These are phyloP conservation scores for Drosophila bipectinata DNA, from an alignment of 1,140 invertebrate genomes.

Conservation along the genomic window DNA sequence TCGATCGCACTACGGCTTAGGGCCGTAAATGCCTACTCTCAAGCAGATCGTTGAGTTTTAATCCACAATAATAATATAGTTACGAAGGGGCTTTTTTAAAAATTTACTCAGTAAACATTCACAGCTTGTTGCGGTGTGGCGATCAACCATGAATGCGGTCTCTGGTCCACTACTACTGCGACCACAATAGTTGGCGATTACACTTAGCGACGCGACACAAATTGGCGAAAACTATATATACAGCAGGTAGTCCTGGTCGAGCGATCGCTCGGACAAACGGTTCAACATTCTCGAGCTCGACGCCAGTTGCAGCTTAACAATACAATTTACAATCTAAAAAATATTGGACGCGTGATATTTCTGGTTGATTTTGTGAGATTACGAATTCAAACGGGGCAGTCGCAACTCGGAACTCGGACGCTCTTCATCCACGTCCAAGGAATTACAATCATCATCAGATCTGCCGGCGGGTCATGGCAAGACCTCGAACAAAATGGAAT, in stretches of 20 bases:
- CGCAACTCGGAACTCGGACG: constrained; percentile 20
- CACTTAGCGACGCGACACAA: constrained; percentile 57
- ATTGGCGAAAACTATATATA: constrained; percentile 62
- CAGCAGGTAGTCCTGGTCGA: constrained; percentile 50
- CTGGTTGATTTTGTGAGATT: constrained; percentile 55
- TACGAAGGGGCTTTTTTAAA: constrained; percentile 26
- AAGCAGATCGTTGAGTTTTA: constrained; percentile 52
- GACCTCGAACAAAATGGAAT: constrained; percentile 56
- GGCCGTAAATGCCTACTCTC: constrained; percentile 33
- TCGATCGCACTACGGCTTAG: constrained; percentile 32
- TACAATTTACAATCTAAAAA: constrained; percentile 53
- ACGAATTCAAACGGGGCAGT: constrained; percentile 43
- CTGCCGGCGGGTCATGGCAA: constrained; percentile 40
- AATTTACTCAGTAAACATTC: constrained; percentile 83
- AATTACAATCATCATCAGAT: constrained; percentile 15
- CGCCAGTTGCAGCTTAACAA: constrained; percentile 40
- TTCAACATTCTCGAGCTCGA: constrained; percentile 64
- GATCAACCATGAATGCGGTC: constrained; percentile 66
- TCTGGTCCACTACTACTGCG: constrained; percentile 40
- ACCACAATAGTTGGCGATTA: constrained; percentile 55
- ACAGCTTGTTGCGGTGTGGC: constrained; percentile 73
- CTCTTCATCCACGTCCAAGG: constrained; percentile 6
- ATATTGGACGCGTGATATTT: constrained; percentile 59
- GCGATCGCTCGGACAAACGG: constrained; percentile 52
- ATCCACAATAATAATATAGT: constrained; percentile 29